Evolutionary conservation across 1,140 invertebrate species (phyloP), one percentile per base, ranked within the genome.

Genomic region (Pseudachorutes palmiensis): DNA sequence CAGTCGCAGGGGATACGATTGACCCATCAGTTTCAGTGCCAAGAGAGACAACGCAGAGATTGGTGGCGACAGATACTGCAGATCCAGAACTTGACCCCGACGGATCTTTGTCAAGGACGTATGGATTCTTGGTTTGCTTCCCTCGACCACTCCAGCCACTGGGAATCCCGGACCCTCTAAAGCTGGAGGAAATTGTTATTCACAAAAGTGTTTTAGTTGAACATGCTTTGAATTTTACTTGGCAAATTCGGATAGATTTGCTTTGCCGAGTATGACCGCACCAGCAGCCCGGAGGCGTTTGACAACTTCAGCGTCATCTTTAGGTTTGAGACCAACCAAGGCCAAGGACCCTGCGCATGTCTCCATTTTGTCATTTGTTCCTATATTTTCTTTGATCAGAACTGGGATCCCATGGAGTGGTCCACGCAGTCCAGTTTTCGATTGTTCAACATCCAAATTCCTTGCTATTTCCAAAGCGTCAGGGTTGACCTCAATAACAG

Each of bases 11-110:
- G 2, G 55, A 31, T 0, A 70, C 28, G 0, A 70, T 61, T 48
- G 62, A 65, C 32, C 65, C 69, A 41, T 70, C 65, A 2, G 69
- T 70, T 65, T 70, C 69, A 0, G 55, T 62, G n/a, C 69, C 69
- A 30, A 70, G 32, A 0, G 65, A 3, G 5, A 67, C 62, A 9
- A 29, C 19, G 24, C n/a, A 28, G 2, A 67, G 45, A 62, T 67
- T 70, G 5, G 69, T 41, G 2, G 65, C 28, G 2, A 66, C 57
- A 26, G 60, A 64, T 0, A 67, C 61, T 32, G 65, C 69, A 45
- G 61, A 60, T 1, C 69, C 69, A 16, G 59, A 55, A 51, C 65
- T 67, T 26, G 65, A 66, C 22, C 65, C 65, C 2, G 26, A 61
- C 0, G 69, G 58, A 26, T 45, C 32, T 28, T 0, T 14, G 1